Evolutionary conservation across 2,113 vertebrate genomes (phyloP), one percentile per base, ranked within the genome.

Genomic region (Dasyurus viverrinus): DNA sequence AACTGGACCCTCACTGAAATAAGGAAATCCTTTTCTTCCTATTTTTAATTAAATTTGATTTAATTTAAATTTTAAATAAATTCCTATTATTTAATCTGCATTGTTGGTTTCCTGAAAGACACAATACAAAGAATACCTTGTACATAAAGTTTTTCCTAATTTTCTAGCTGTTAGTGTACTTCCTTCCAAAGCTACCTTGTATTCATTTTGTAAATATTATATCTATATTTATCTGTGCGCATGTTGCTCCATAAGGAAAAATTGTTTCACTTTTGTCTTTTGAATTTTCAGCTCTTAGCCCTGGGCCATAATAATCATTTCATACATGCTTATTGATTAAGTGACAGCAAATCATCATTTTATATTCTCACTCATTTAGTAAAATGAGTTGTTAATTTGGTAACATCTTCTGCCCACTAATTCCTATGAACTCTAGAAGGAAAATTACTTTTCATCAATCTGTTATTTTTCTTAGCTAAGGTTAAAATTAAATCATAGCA

Each of bases 401-500:
- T 26, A 16, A 91, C 24, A 8, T n/a, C 25, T 93, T 95, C 54
- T 91, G 47, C 24, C 53, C 36, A 47, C 36, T 50, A 94, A 52
- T 36, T 93, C 53, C 60, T 16, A 89, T n/a, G 90, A 36, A 53
- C 47, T 92, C 60, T 46, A 52, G 27, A 57, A 10, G 8, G 11
- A 48, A 92, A 54, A 53, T 4, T 22, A 92, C 14, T 92, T 91
- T 55, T 46, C 25, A 50, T 22, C 30, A 47, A n/a, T 5, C 24
- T 84, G 84, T 54, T 76, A 54, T 55, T 95, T 93, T 93, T 52
- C 47, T 90, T 90, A 23, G 91, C 47, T 76, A 90, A 91, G 50
- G 60, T 91, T 92, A 90, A 96, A 93, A 76, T 46, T 10, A n/a
- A 91, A 94, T 54, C 54, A 55, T 95, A 90, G 1, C 91, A 42